phyloP scores from a whole-genome alignment of 1,140 invertebrate genomes.

The Drosophila busckii region DNA sequence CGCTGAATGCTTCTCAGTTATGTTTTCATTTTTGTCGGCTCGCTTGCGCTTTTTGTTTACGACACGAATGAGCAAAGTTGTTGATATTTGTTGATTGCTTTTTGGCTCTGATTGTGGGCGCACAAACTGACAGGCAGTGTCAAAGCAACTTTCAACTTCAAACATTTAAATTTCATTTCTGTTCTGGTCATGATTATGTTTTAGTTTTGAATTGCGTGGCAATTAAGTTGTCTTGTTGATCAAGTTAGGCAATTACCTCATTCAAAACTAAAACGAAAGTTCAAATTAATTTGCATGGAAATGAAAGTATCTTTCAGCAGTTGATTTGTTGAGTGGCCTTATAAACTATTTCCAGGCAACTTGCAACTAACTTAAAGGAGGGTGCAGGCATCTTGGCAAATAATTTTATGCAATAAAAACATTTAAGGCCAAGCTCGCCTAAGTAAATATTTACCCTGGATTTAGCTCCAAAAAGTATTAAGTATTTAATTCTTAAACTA shows the following conservation, averaged over 20 bases:
- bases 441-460: background rate
- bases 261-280: too few species aligned
- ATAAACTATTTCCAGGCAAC: too few species aligned
- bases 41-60: conserved; percentile 55
- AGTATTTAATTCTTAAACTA: too few species aligned
- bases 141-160: conserved; percentile 23
- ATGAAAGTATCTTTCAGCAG: too few species aligned
- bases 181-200: background rate
- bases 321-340: too few species aligned
- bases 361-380: too few species aligned
- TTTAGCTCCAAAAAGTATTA: too few species aligned
- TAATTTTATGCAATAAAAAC: conserved; percentile 26
- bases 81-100: conserved; percentile 73
- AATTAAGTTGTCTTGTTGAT: background rate
- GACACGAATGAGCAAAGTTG: conserved; percentile 62
- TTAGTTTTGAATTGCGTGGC: background rate
- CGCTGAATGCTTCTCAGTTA: conserved; percentile 37
- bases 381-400: too few species aligned
- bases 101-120: conserved; percentile 46
- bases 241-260: background rate
- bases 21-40: conserved; percentile 19
- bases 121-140: conserved; percentile 9
- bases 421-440: background rate
- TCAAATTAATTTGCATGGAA: too few species aligned
- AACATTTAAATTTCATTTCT: conserved; percentile 33